Conservation (phyloP, 2,888 invertebrate species). For the Hofmannophila pseudospretella region DNA sequence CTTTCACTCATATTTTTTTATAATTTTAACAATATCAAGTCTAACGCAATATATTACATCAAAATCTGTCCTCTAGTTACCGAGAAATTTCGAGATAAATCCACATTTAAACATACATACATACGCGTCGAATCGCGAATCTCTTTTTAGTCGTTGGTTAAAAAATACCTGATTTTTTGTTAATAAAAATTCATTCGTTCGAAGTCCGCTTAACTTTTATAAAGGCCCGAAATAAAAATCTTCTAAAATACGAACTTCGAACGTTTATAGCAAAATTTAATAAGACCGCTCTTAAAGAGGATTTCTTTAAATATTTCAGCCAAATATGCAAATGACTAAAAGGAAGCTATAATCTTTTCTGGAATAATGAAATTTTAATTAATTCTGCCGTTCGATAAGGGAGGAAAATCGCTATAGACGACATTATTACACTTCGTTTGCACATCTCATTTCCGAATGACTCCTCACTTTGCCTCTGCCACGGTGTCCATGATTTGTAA, state of each 20-base stretch:
- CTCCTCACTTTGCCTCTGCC: background rate
- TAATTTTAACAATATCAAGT: too few species aligned
- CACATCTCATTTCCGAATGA: background rate
- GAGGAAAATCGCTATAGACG: constrained; percentile 2
- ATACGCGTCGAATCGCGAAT: too few species aligned
- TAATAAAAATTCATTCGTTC: constrained; percentile 47
- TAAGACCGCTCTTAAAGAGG: constrained; percentile 49
- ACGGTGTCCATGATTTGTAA: too few species aligned
- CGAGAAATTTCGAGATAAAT: too few species aligned
- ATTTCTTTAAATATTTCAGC: constrained; percentile 59
- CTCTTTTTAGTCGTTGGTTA: too few species aligned
- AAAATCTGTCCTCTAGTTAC: too few species aligned
- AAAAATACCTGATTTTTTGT: constrained; percentile 10
- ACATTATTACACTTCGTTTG: background rate
- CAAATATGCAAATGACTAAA: constrained; percentile 61
- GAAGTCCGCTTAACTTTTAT: constrained; percentile 35
- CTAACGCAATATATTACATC: too few species aligned
- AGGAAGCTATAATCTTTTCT: constrained; percentile 59
- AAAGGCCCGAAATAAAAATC: constrained; percentile 43
- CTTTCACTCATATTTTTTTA: too few species aligned
- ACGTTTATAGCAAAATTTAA: constrained; percentile 61
- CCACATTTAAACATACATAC: too few species aligned
- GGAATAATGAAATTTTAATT: constrained; percentile 63
- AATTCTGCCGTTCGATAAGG: constrained; percentile 40
- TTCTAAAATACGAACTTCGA: constrained; percentile 29